phyloP scores from a whole-genome alignment of 53 echinoderm and acorn worm genomes.

The Luidia sarsii region DNA sequence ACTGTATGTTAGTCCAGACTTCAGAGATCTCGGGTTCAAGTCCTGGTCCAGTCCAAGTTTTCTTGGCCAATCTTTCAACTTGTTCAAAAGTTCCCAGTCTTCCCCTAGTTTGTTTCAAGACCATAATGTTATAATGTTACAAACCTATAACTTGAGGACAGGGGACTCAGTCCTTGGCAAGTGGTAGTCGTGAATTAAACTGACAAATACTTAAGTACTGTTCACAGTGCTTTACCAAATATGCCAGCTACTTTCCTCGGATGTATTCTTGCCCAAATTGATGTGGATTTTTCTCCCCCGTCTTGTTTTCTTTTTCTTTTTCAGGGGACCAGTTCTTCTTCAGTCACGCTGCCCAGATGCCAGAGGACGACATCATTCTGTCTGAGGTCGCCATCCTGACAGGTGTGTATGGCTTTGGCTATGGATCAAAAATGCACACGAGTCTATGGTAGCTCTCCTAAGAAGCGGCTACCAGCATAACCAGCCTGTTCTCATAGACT shows the following conservation, averaged over 20 bases:
- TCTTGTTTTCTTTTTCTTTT: background rate
- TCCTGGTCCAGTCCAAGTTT: no score
- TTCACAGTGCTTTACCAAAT: background rate
- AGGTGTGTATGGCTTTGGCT: slow-evolving; percentile 52
- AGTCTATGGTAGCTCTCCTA: no score
- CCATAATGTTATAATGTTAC: background rate
- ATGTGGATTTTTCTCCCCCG: no score
- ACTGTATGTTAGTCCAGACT: no score
- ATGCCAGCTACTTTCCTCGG: background rate
- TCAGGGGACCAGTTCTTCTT: slow-evolving; percentile 50
- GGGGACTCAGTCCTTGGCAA: background rate
- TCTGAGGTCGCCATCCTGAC: slow-evolving; percentile 88
- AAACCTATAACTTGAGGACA: background rate
- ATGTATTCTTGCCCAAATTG: background rate
- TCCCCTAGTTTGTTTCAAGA: no score
- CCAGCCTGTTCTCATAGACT: no score
- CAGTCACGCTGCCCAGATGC: slow-evolving; percentile 73
- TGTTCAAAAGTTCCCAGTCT: no score
- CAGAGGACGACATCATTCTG: slow-evolving; percentile 79
- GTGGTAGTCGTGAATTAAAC: background rate
- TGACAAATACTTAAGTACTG: background rate
- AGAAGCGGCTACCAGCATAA: no score
- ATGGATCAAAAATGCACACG: no score
- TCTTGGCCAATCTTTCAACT: no score
- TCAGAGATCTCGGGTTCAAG: no score